Base-by-base conservation (phyloP, 2,888 invertebrate species). In the Nymphalis urticae region DNA sequence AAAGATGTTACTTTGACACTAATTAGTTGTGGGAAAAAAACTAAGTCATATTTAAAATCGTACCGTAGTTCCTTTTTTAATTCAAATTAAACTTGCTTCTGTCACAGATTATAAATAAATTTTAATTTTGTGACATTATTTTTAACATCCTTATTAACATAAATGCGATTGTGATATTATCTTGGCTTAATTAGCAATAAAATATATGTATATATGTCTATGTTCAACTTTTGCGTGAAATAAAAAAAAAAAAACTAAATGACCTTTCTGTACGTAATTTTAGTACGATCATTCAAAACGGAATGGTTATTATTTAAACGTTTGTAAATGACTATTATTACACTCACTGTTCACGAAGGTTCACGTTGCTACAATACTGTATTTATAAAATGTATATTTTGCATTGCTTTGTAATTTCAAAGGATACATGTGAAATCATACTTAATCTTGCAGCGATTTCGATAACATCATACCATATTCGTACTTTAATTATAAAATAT, bases 401-500 rank as follows among this genome's bases (percentile, higher is more conserved):
- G n/a, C 27, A 47, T 21, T 32, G 17, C 60, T 48, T 62, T 50
- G 42, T 62, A 56, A 58, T 36, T 60, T 17, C 10, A 27, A 21
- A 51, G 32, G 27, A 62, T 27, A 32, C 63, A 63, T 58, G 21
- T 56, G 48, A 60, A 69, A 56, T 61, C 61, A 70, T 62, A 51
- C 58, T 17, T 56, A 70, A 62, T 58, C 53, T 48, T n/a, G 50
- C 56, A 42, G 50, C 48, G 32, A 27, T 62, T 64, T 64, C 61
- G 68, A 62, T 51, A 69, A 61, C 58, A 64, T 64, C 67, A 62
- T 62, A 61, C 74, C 73, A 69, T 69, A 72, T 67, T 61, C 67
- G 70, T 62, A 68, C n/a, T 64, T 75, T 75, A 76, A 75, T 75
- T 76, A 72, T 71, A 72, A 67, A 75, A 73, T 75, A 77, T 76